Percentiles rank a stretch among this genome's conserved stretches.
These are phyloP conservation scores for Otocyon megalotis DNA, from an alignment of 2,113 vertebrate genomes.

Conservation along the genomic window DNA sequence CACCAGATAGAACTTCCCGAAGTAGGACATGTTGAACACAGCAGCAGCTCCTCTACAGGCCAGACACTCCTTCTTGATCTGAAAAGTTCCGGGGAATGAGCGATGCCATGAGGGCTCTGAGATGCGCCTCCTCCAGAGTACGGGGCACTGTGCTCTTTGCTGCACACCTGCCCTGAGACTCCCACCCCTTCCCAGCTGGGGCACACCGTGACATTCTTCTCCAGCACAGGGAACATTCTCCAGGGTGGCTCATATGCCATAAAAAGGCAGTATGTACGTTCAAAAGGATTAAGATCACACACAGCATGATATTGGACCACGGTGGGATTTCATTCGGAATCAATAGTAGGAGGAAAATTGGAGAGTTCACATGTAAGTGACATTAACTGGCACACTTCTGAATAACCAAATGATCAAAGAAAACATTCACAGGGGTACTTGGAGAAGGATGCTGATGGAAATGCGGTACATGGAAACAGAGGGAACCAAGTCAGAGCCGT, in stretches of 20 bases:
- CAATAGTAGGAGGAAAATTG: background rate
- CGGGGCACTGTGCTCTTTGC: accelerated
- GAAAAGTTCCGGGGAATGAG: background rate
- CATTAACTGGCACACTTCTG: accelerated
- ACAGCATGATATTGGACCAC: accelerated
- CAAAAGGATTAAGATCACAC: background rate
- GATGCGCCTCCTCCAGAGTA: accelerated
- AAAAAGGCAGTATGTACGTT: accelerated
- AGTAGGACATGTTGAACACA: constrained; percentile 98
- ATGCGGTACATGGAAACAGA: accelerated
- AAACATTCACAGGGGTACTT: accelerated
- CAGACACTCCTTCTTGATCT: constrained; percentile 95
- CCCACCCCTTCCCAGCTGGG: background rate
- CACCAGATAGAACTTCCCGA: constrained; percentile 98
- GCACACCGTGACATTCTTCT: accelerated
- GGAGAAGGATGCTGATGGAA: background rate
- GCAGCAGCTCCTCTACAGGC: constrained; percentile 92
- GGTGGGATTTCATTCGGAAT: accelerated
- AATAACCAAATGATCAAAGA: accelerated
- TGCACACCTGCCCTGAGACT: background rate
- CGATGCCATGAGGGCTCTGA: accelerated
- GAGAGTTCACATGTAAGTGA: background rate
- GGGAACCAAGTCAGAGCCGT: accelerated
- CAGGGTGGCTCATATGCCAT: accelerated
- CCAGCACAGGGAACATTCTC: background rate